Percentiles rank a stretch among this genome's conserved stretches.
These are phyloP conservation scores for Metopolophium dirhodum DNA, from an alignment of 1,140 invertebrate genomes.

Conservation along the genomic window DNA sequence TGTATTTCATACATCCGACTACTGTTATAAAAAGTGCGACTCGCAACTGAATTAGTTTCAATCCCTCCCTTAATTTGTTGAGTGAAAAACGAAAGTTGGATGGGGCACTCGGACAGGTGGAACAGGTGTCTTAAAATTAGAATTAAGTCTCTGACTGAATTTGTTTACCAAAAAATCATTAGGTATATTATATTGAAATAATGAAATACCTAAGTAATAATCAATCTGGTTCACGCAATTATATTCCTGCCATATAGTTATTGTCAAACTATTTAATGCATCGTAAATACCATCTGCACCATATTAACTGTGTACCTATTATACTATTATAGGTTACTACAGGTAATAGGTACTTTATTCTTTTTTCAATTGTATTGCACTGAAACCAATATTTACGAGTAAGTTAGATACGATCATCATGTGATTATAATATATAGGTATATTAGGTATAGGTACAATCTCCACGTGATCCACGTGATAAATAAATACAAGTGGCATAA, in stretches of 20 bases:
- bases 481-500: not conserved
- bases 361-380: not conserved
- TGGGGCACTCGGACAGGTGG: not conserved
- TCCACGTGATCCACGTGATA: not conserved
- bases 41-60: not conserved
- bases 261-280: not conserved
- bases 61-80: not conserved
- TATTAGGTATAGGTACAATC: not conserved
- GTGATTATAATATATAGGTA: not conserved
- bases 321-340: too few species aligned
- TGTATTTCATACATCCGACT: too few species aligned
- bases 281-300: not conserved
- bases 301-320: too few species aligned
- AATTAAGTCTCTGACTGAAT: not conserved
- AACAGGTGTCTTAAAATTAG: not conserved
- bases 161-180: not conserved
- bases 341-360: too few species aligned
- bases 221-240: not conserved
- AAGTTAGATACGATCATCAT: not conserved
- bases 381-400: not conserved
- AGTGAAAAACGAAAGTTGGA: not conserved
- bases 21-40: too few species aligned
- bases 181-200: not conserved
- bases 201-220: too few species aligned
- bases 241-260: too few species aligned